Percentiles rank a stretch among this genome's conserved stretches.
phyloP scores from a whole-genome alignment of 1,140 invertebrate genomes.

The Platyura marginata region DNA sequence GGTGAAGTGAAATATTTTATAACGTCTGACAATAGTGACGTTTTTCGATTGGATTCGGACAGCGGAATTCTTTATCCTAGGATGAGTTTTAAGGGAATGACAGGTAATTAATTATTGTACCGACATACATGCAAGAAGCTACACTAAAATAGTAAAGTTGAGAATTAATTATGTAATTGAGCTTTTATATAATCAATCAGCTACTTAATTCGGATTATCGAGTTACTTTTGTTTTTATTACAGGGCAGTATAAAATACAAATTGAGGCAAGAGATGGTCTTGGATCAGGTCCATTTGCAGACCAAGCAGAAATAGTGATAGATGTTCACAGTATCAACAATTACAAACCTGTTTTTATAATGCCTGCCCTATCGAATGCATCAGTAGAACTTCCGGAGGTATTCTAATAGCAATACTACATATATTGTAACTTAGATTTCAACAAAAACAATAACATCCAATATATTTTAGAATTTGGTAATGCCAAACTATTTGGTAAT shows the following conservation, averaged over 20 bases:
- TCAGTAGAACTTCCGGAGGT: conserved; percentile 64
- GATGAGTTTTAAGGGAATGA: conserved; percentile 40
- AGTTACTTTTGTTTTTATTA: too few relatives aligned
- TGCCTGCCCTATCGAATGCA: conserved; percentile 53
- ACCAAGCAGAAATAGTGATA: conserved; percentile 54
- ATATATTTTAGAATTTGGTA: conserved; percentile 42
- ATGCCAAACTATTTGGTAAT: conserved; percentile 54
- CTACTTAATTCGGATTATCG: too few relatives aligned
- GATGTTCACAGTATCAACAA: conserved; percentile 67
- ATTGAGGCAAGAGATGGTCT: conserved; percentile 57
- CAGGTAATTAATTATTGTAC: too few relatives aligned
- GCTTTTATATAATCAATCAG: too few relatives aligned
- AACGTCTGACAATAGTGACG: conserved; percentile 44
- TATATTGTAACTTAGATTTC: too few relatives aligned
- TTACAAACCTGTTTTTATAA: conserved; percentile 62
- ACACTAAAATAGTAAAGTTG: too few relatives aligned
- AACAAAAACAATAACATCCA: too few relatives aligned
- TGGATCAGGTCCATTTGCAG: conserved; percentile 41
- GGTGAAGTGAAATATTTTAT: conserved; percentile 59
- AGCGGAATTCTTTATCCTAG: conserved; percentile 63
- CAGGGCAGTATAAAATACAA: conserved; percentile 42
- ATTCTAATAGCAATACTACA: too few relatives aligned
- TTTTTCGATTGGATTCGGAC: conserved; percentile 50
- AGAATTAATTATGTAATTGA: too few relatives aligned
- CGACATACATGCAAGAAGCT: too few relatives aligned